phyloP scores from a whole-genome alignment of 1,140 invertebrate species.

The Lepidurus packardi region DNA sequence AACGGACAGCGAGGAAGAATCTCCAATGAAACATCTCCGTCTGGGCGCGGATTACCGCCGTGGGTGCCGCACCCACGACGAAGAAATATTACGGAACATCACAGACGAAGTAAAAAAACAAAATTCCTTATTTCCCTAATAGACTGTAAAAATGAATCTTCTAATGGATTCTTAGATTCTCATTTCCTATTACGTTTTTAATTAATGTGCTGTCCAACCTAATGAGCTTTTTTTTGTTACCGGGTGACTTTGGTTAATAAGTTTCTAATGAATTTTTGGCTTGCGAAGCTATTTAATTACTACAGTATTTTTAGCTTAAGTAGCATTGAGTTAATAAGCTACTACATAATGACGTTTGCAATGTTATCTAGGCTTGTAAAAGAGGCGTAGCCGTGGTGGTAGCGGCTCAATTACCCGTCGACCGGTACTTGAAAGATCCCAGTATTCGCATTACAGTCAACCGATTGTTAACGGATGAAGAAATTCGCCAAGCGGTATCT shows the following conservation, averaged over 20 bases:
- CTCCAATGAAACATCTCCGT: conserved; percentile 74
- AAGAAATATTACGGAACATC: conserved; percentile 56
- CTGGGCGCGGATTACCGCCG: conserved; percentile 48
- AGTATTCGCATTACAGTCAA: conserved; percentile 59
- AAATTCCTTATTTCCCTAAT: neutral
- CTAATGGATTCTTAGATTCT: too few species aligned
- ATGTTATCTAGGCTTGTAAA: conserved; percentile 51
- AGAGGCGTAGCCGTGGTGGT: conserved; percentile 57
- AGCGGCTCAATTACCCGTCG: conserved; percentile 58
- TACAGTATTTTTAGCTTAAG: too few species aligned
- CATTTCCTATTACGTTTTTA: too few species aligned
- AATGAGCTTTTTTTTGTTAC: too few species aligned
- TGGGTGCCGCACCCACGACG: conserved; percentile 49
- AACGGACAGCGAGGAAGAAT: conserved; percentile 56
- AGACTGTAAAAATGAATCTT: neutral
- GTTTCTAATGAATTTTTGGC: too few species aligned
- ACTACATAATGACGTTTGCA: conserved; percentile 30
- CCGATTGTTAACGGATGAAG: conserved; percentile 51
- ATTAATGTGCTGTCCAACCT: too few species aligned
- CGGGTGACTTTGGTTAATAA: too few species aligned
- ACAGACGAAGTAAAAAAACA: conserved; percentile 49
- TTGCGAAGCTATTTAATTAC: too few species aligned
- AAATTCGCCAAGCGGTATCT: conserved; percentile 48
- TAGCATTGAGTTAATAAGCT: neutral
- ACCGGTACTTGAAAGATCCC: conserved; percentile 55